Conservation (phyloP, 2,888 invertebrate genomes). For the Cerceris rybyensis region DNA sequence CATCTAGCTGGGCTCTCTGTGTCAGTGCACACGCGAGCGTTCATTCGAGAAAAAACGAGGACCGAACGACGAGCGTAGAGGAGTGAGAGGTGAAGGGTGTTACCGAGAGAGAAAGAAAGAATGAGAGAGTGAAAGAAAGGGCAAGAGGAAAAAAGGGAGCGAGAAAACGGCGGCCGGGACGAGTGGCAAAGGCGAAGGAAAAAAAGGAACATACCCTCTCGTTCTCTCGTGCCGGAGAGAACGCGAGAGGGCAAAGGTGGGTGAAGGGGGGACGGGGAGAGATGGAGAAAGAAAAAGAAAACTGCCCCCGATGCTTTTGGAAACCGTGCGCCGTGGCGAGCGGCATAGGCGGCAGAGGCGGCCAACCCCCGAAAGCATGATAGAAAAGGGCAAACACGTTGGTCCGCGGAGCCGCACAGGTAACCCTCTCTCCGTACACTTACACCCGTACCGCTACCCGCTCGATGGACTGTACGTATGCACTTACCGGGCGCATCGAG, state of each 20-base stretch:
- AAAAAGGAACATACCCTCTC: constrained; percentile 36
- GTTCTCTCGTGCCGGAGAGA: constrained; percentile 29
- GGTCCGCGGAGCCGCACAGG: constrained; percentile 47
- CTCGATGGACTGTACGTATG: background rate
- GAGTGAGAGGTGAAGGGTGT: background rate
- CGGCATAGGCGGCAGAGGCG: constrained; percentile 6
- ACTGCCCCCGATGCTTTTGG: constrained; percentile 50
- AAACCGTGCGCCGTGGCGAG: constrained; percentile 47
- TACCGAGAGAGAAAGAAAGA: background rate
- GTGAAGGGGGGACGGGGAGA: background rate
- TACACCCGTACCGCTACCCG: constrained; percentile 12
- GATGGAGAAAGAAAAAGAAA: constrained; percentile 20
- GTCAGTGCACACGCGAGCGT: constrained; percentile 49
- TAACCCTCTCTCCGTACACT: constrained; percentile 33
- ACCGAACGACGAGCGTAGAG: constrained; percentile 2
- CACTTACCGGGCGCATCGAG: background rate
- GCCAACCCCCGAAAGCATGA: constrained; percentile 48
- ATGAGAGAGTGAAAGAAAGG: background rate
- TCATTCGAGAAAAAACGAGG: constrained; percentile 46
- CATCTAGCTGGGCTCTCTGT: constrained; percentile 46
- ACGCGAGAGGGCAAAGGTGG: constrained; percentile 9
- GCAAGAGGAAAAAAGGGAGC: background rate
- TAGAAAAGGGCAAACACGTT: constrained; percentile 59
- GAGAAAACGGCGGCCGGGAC: constrained; percentile 14
- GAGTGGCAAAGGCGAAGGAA: constrained; percentile 46